Percentiles rank a stretch among this genome's conserved stretches.
Evolutionary conservation across 1,140 invertebrate genomes (phyloP).

Genomic region (Trichoplusia ni): DNA sequence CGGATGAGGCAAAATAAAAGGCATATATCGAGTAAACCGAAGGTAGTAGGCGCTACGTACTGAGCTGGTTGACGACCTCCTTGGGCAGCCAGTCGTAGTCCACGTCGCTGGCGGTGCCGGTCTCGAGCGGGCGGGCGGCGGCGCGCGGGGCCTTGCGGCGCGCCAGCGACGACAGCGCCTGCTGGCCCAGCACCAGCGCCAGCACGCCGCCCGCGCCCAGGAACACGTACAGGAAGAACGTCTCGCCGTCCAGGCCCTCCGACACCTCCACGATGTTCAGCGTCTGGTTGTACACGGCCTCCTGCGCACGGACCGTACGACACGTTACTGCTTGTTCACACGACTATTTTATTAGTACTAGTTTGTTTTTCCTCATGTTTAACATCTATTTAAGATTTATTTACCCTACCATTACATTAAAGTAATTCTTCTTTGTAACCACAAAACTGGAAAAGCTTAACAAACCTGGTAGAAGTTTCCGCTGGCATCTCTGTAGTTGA

Average conservation of each 20-base stretch:
- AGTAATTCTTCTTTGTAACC: too few species aligned
- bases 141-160: constrained; percentile 82
- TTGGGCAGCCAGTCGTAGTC: constrained; percentile 99
- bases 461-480: constrained; percentile 84
- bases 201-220: constrained; percentile 94
- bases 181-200: constrained; percentile 94
- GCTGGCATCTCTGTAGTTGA: constrained; percentile 94
- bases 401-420: too few species aligned
- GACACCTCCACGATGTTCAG: constrained; percentile 97
- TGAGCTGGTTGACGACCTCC: constrained; percentile 91
- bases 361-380: too few species aligned
- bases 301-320: constrained; percentile 75
- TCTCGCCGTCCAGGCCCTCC: constrained; percentile 98
- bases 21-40: not conserved
- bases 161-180: constrained; percentile 91
- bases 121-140: constrained; percentile 87
- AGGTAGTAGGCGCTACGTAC: too few species aligned
- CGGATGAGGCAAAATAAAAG: too few species aligned
- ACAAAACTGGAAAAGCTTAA: too few species aligned
- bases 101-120: constrained; percentile 94
- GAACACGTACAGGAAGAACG: constrained; percentile 98
- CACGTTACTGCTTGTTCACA: too few species aligned
- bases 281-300: constrained; percentile 99
- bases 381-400: too few species aligned
- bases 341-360: too few species aligned